These are phyloP conservation scores for Tetraneura akinire DNA, from an alignment of 1,140 invertebrate genomes.

Conservation along the genomic window DNA sequence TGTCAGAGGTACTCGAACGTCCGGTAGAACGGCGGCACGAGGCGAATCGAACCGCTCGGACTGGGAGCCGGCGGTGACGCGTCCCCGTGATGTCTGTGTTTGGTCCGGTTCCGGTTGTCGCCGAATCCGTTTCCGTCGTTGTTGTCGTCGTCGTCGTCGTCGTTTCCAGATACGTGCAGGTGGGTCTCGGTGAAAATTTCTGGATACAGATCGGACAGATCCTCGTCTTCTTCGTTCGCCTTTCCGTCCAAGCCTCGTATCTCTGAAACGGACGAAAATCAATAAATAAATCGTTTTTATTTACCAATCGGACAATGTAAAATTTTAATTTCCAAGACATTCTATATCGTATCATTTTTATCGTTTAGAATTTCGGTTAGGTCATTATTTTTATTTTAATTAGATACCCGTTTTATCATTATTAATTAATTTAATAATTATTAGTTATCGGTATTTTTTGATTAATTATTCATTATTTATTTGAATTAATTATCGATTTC, in stretches of 20 bases:
- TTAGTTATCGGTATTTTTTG: no score
- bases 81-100: conserved; percentile 9
- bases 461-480: no score
- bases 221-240: background rate
- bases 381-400: no score
- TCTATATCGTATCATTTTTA: no score
- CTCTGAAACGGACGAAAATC: background rate
- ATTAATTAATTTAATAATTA: no score
- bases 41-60: conserved; percentile 6
- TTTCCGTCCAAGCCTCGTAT: background rate
- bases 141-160: background rate
- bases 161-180: background rate
- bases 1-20: conserved; percentile 45
- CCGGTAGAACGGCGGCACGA: conserved; percentile 4
- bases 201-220: background rate
- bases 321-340: no score
- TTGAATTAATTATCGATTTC: no score
- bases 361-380: no score
- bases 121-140: background rate
- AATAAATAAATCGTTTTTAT: no score
- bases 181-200: background rate
- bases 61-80: background rate
- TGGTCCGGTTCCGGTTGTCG: conserved; percentile 29
- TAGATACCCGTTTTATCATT: no score
- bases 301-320: no score